phyloP scores from a whole-genome alignment of 2,797 vertebrate species.

The Amazona finschi region DNA sequence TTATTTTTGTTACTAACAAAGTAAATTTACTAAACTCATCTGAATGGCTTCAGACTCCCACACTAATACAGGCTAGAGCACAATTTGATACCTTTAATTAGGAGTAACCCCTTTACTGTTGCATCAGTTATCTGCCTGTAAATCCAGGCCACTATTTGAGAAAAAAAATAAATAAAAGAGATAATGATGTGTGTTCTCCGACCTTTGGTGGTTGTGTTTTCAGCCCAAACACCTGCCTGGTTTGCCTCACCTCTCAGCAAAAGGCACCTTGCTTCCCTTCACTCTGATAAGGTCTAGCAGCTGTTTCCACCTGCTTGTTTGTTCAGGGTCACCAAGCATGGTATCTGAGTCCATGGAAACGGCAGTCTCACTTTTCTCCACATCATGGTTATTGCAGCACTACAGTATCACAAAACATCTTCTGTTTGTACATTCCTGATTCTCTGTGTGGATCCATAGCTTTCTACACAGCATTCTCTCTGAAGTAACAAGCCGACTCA shows the following conservation, averaged over 20 bases:
- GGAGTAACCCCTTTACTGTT: neutral
- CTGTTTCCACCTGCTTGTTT: constrained; percentile 15
- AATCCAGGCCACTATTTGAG: neutral
- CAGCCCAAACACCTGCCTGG: neutral
- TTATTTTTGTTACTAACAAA: neutral
- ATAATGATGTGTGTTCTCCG: neutral
- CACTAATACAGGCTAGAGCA: neutral
- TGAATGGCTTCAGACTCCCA: neutral
- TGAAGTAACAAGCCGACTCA: neutral
- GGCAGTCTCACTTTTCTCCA: neutral
- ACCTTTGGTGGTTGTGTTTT: neutral
- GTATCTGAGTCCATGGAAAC: neutral
- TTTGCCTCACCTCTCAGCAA: neutral
- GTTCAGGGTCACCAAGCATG: neutral
- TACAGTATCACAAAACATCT: neutral
- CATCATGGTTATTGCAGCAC: neutral
- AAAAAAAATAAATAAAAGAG: neutral
- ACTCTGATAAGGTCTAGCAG: neutral
- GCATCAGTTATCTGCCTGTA: neutral
- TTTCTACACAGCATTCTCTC: neutral
- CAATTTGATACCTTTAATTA: neutral
- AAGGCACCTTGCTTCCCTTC: neutral
- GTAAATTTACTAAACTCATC: neutral
- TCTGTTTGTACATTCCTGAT: neutral
- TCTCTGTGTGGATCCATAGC: neutral